Base-by-base conservation (phyloP, 2,797 vertebrate species). In the Scleropages formosus region DNA sequence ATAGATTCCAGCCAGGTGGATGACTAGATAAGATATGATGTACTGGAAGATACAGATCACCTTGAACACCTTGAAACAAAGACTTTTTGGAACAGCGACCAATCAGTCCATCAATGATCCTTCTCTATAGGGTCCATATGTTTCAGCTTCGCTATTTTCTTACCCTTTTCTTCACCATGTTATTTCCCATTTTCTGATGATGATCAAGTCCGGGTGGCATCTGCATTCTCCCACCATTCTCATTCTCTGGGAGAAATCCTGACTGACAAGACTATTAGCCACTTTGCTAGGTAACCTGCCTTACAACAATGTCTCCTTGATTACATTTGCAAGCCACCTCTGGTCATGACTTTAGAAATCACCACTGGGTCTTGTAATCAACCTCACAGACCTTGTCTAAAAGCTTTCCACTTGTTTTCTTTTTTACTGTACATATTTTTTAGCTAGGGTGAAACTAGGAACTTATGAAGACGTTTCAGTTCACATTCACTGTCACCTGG, bases 291-390 rank as follows among this genome's bases (percentile, higher is more conserved):
- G 68, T 82, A 76, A 79, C 76, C 76, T 81, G 78, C 64, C 71
- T 73, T 78, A 78, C 27, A 31, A 24, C 56, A 18, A 58, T 66
- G 44, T 63, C 4, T 26, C 72, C 67, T 76, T 79, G 74, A 70
- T 77, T 83, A 75, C 72, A 78, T 82, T 80, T 79, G 75, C 77
- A 80, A 74, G 75, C 78, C 74, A 59, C 24, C 59, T 73, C 61
- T 46, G 27, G 26, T 22, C n/a, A 47, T 31, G 49, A 44, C 62
- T 76, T 60, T 15, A 39, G 77, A 84, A 81, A 80, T 75, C 78
- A 77, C 69, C 11, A n/a, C 27, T 51, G 39, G 18, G 70, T 20
- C 31, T 59, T 59, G 70, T 59, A 72, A 72, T 72, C 70, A 72
- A 72, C 27, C 70, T 59, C 53, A 59, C 39, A 53, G 51, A 44